These are phyloP conservation scores for Sarcophaga peregrina DNA, from an alignment of 1,140 invertebrate genomes.

Conservation along the genomic window DNA sequence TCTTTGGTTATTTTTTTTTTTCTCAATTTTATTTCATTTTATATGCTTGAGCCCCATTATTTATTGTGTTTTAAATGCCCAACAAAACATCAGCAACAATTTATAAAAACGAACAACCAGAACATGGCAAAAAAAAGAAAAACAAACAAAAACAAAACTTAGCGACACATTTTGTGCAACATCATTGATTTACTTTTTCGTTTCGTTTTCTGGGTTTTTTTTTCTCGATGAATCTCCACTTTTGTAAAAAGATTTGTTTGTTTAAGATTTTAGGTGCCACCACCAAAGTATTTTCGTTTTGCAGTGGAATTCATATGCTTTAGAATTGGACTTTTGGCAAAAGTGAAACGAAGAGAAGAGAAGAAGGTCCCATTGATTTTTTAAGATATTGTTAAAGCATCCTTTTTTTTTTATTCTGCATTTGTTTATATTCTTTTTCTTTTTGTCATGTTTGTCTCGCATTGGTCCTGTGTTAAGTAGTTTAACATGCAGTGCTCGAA, in stretches of 20 bases:
- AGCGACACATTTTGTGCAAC: slow-evolving; percentile 5
- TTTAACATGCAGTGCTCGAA: slow-evolving; percentile 25
- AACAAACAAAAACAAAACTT: background rate
- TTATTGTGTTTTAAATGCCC: slow-evolving; percentile 37
- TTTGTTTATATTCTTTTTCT: background rate
- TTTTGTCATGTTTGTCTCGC: background rate
- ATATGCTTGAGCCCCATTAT: slow-evolving; percentile 12
- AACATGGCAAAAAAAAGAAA: background rate
- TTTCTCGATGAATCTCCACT: background rate
- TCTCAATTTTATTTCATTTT: too few relatives aligned
- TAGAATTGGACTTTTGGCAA: background rate
- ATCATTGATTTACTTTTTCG: slow-evolving; percentile 21
- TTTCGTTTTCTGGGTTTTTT: too few relatives aligned
- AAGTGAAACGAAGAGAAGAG: background rate
- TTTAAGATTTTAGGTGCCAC: background rate
- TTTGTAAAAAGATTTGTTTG: too few relatives aligned
- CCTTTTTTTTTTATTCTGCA: background rate
- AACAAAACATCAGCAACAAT: slow-evolving; percentile 15
- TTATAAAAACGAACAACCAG: slow-evolving; percentile 7
- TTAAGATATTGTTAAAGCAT: background rate
- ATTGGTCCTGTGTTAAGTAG: background rate
- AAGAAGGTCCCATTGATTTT: background rate
- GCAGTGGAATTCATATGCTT: too few relatives aligned
- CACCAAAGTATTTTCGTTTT: slow-evolving; percentile 4
- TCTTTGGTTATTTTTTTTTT: background rate